These are phyloP conservation scores for Ctenochaetus hawaiiensis DNA, from an alignment of 2,797 vertebrate genomes.

Conservation along the genomic window DNA sequence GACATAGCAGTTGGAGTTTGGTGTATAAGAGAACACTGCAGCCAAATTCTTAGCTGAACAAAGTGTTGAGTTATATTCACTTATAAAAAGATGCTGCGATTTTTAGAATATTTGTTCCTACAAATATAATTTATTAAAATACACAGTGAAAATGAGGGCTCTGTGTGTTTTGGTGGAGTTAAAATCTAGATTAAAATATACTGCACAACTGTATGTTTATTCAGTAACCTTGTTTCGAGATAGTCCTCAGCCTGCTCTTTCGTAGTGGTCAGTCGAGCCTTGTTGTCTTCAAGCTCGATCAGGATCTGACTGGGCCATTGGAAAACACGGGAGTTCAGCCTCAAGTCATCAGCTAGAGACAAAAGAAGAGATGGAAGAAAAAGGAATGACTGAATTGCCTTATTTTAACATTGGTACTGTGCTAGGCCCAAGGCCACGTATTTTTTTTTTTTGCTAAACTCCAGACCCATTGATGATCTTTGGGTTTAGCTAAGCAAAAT, in stretches of 20 bases:
- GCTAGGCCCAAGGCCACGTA: no score
- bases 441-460: no score
- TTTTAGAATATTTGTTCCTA: neutral
- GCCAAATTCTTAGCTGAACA: neutral
- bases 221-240: conserved; percentile 86
- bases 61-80: no score
- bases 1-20: neutral
- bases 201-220: neutral
- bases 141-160: no score
- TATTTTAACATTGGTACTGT: neutral
- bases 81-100: neutral
- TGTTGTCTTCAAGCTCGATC: conserved; percentile 83
- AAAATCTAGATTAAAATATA: neutral
- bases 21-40: neutral
- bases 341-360: conserved; percentile 88
- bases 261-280: conserved; percentile 65
- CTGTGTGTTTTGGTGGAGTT: neutral
- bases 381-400: neutral
- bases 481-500: neutral
- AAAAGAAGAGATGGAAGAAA: conserved; percentile 6
- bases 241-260: conserved; percentile 80
- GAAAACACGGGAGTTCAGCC: conserved; percentile 89
- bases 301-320: conserved; percentile 90
- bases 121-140: neutral
- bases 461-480: neutral